A percentile compares a stretch with the other conserved stretches of the same genome.
phyloP scores from a whole-genome alignment of 2,797 vertebrate genomes.

The Enteromius argenteus region DNA sequence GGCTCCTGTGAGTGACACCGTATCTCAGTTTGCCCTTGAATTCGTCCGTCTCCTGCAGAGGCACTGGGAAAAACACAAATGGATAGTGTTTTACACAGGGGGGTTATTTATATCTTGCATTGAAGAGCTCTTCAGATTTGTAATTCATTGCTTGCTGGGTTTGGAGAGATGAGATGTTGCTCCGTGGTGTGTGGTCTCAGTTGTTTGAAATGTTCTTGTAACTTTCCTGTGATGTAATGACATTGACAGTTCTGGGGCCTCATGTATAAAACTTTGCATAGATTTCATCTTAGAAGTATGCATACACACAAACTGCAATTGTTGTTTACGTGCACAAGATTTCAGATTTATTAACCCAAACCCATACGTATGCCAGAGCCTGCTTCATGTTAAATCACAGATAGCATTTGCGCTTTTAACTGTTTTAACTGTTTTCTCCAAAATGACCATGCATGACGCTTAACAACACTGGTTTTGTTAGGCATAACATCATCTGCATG shows the following conservation, averaged over 20 bases:
- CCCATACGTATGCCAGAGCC: background rate
- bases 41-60: slow-evolving; percentile 1
- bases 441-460: background rate
- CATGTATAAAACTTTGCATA: background rate
- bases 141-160: slow-evolving; percentile 17
- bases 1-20: background rate
- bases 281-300: slow-evolving; percentile 12
- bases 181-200: slow-evolving; percentile 37
- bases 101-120: slow-evolving; percentile 24
- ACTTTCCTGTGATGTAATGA: slow-evolving; percentile 10
- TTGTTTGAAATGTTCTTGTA: slow-evolving; percentile 30
- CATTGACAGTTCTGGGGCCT: background rate
- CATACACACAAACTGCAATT: background rate
- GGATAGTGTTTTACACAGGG: slow-evolving; percentile 3
- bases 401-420: background rate
- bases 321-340: background rate
- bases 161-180: slow-evolving; percentile 36
- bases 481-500: background rate
- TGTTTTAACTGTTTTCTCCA: background rate
- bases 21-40: slow-evolving; percentile 3
- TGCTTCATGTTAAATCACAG: background rate
- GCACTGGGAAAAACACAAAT: slow-evolving; percentile 8
- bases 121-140: slow-evolving; percentile 26
- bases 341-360: background rate
- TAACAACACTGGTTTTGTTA: background rate